Evolutionary conservation across 1,140 invertebrate genomes (phyloP).

Genomic region (Plutomurus gul): DNA sequence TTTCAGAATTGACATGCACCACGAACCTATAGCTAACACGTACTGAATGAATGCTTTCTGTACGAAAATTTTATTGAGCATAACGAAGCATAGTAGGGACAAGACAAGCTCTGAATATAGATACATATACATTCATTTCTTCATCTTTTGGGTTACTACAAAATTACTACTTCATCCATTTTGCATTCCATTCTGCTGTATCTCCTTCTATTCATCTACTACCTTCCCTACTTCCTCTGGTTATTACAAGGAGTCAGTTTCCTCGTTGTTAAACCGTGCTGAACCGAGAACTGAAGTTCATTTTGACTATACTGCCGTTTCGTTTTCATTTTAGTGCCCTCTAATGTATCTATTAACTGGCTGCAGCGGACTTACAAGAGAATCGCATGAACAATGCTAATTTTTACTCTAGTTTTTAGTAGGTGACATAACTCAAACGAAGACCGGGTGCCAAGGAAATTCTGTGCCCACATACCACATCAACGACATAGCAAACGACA

Average conservation of each 20-base stretch:
- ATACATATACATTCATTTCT: background rate
- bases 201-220: background rate
- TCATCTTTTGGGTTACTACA: background rate
- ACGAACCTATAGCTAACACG: background rate
- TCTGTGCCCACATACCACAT: background rate
- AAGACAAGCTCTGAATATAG: background rate
- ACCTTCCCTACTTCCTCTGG: background rate
- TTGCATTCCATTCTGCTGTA: background rate
- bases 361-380: too few relatives aligned
- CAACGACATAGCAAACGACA: background rate
- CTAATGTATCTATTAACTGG: conserved; percentile 1
- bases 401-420: background rate
- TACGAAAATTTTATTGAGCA: conserved; percentile 2
- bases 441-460: background rate
- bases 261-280: too few relatives aligned
- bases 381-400: background rate
- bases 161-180: background rate
- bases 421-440: background rate
- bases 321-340: conserved; percentile 9
- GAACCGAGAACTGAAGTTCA: too few relatives aligned
- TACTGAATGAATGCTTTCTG: background rate
- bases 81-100: too few relatives aligned
- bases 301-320: too few relatives aligned
- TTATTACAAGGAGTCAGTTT: too few relatives aligned
- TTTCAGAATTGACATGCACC: conserved; percentile 10